phyloP scores from a whole-genome alignment of 2,888 invertebrate genomes.

The Ferdinandea cuprea region DNA sequence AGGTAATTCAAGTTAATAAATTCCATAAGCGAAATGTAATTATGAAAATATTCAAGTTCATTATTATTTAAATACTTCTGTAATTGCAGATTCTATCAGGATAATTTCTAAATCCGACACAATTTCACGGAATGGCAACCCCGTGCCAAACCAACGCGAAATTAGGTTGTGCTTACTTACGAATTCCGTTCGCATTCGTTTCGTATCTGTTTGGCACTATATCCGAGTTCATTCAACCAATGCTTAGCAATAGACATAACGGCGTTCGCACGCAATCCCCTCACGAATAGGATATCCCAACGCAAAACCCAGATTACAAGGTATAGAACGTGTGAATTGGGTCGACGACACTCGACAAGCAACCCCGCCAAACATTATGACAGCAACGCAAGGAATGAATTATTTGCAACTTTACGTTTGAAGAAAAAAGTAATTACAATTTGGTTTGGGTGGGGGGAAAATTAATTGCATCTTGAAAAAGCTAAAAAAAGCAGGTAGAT shows the following conservation, averaged over 20 bases:
- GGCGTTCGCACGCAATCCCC: constrained; percentile 51
- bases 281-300: constrained; percentile 6
- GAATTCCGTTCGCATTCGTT: constrained; percentile 52
- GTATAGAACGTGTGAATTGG: constrained; percentile 38
- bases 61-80: constrained; percentile 68
- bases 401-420: constrained; percentile 27
- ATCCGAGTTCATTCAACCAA: constrained; percentile 58
- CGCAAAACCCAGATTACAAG: constrained; percentile 19
- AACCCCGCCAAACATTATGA: background rate
- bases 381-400: constrained; percentile 11
- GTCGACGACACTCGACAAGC: constrained; percentile 33
- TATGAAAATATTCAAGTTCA: constrained; percentile 58
- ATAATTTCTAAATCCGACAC: constrained; percentile 59
- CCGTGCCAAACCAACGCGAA: background rate
- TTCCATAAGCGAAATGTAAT: constrained; percentile 63
- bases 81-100: constrained; percentile 66
- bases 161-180: constrained; percentile 28
- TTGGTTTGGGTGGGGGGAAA: constrained; percentile 38
- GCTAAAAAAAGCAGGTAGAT: constrained; percentile 1
- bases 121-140: constrained; percentile 18
- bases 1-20: constrained; percentile 53
- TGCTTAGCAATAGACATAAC: constrained; percentile 16
- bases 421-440: constrained; percentile 29
- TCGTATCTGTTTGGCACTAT: constrained; percentile 25
- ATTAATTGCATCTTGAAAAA: constrained; percentile 5